Base-by-base conservation (phyloP, 2,888 invertebrate genomes). In the Electrophaes corylata region DNA sequence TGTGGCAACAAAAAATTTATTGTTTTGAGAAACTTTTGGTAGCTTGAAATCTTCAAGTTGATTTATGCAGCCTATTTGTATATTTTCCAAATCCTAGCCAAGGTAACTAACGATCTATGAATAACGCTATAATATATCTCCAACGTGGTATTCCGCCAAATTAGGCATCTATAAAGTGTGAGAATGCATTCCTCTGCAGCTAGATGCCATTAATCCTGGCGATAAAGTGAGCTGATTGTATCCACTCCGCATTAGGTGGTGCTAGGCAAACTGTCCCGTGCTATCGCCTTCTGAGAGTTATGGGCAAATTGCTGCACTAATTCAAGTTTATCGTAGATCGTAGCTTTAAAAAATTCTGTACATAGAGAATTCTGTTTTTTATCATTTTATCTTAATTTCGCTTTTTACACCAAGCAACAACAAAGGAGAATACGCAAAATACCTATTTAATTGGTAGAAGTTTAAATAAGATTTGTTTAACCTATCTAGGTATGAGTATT, bases 191-290 rank as follows among this genome's bases (percentile, higher is more conserved):
- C 59, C 50, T 48, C 12, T 3, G 19, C 41, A 19, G 18, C 26
- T 16, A 47, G 48, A 14, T 37, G 39, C 51, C 62, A 58, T 66
- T 58, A 56, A 66, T 66, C 62, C 48, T 58, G 10, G 48, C 60
- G 66, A 66, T 66, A 64, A 60, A 60, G 33, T 55, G 57, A 53
- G 48, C 51, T 54, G 62, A 60, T 60, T 11, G 31, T 55, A 60
- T 60, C 55, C 10, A 29, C 19, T 51, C 60, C 60, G 35, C 55
- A 60, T 60, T 60, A 60, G 60, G 59, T 41, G 43, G 14, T 47
- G 50, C 49, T 43, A 41, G 45, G 49, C 54, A 41, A 26, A 29
- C 48, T 54, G 58, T 49, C 53, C 37, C 5, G 31, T 4, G 31
- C 43, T 51, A 60, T 60, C 54, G 47, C 33, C 5, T 1, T 26